Percentiles rank a stretch among this genome's conserved stretches.
Evolutionary conservation across 2,888 invertebrate genomes (phyloP).

Genomic region (Pristionchus exspectatus): DNA sequence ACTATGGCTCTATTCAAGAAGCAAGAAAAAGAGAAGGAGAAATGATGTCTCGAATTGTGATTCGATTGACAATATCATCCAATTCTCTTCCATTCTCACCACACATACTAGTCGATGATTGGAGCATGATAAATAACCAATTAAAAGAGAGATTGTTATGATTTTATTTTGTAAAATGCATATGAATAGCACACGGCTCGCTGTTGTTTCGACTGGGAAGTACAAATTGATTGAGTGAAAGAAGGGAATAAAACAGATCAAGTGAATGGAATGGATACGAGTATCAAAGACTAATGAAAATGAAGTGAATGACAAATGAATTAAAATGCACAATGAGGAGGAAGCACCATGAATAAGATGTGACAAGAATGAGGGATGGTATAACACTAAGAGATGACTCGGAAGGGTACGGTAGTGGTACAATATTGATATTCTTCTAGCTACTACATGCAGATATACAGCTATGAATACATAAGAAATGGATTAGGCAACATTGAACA

Average conservation of each 20-base stretch:
- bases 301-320: conserved; percentile 20
- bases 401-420: not conserved
- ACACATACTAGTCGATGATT: conserved; percentile 37
- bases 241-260: conserved; percentile 15
- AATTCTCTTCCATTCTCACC: conserved; percentile 33
- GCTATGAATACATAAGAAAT: not conserved
- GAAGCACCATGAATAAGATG: conserved; percentile 7
- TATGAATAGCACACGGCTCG: conserved; percentile 17
- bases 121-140: conserved; percentile 41
- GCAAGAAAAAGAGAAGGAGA: conserved; percentile 2
- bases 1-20: conserved; percentile 36
- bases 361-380: conserved; percentile 29
- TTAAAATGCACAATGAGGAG: conserved; percentile 12
- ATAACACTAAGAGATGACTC: conserved; percentile 22
- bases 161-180: not conserved
- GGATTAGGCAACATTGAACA: not conserved
- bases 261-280: conserved; percentile 43
- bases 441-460: conserved; percentile 12
- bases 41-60: not conserved
- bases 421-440: not conserved
- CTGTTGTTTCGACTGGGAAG: conserved; percentile 1
- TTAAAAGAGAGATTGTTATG: conserved; percentile 14
- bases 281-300: not conserved
- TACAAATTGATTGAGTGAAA: not conserved
- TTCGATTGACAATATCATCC: not conserved